Evolutionary conservation across 2,113 vertebrate species (phyloP), one percentile per base, ranked within the genome.

Genomic region (Elephantulus edwardii): DNA sequence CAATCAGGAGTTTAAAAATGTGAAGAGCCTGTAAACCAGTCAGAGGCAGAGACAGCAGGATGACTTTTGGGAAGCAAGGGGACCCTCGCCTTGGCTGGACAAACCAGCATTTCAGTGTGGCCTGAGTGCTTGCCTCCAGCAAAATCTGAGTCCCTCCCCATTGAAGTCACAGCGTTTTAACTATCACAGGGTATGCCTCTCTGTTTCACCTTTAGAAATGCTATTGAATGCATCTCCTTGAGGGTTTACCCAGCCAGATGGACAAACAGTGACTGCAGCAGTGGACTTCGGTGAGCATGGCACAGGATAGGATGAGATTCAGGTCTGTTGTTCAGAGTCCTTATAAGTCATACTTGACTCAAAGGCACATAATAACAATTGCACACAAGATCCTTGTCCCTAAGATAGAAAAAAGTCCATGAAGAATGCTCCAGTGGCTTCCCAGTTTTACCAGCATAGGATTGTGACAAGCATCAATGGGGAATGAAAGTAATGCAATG

Each of bases 131-230:
- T 60, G 62, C n/a, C 28, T 70, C 6, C 19, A 52, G 6, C 60
- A 40, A 87, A 8, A 28, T 92, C 78, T 12, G 44, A 26, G 28
- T 77, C 4, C 0, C 42, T 95, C 42, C 19, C 81, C 79, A 35
- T 1, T 28, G 2, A 93, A 40, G 38, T n/a, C 68, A 71, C 76
- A 96, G 33, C 78, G 16, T 70, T 97, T 94, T 92, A 74, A 89
- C 68, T 86, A 38, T 80, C 77, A 72, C 38, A 62, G 62, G 50
- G 72, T n/a, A 87, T 72, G 38, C 83, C 11, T 24, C n/a, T 88
- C 86, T 90, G 54, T 95, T 83, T 91, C 92, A 86, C 62, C 94
- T 86, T 66, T 72, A 90, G 77, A 92, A 95, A 93, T 74, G 24
- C 35, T 92, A 60, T 91, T 62, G n/a, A 42, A 44, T 90, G 83